Percentiles rank a stretch among this genome's conserved stretches.
phyloP scores from a whole-genome alignment of 2,888 invertebrate species.

The Anodontia alba region DNA sequence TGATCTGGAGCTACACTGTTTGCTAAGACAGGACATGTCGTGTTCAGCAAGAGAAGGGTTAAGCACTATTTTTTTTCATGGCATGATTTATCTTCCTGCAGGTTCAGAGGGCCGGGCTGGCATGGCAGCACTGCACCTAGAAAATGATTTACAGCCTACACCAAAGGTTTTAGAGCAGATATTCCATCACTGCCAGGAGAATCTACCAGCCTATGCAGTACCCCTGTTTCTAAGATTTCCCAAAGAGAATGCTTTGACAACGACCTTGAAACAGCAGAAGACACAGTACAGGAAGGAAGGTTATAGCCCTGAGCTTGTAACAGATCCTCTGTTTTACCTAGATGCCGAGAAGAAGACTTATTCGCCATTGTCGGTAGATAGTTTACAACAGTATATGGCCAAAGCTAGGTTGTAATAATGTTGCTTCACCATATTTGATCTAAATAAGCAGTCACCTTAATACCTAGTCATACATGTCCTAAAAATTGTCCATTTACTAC shows the following conservation, averaged over 20 bases:
- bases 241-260: slow-evolving; percentile 34
- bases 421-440: too few species aligned
- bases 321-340: slow-evolving; percentile 71
- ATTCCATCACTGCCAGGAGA: slow-evolving; percentile 63
- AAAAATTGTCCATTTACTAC: too few species aligned
- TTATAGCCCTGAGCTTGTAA: slow-evolving; percentile 66
- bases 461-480: too few species aligned
- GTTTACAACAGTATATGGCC: slow-evolving; percentile 39
- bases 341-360: slow-evolving; percentile 63
- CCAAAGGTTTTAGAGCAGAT: slow-evolving; percentile 60
- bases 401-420: slow-evolving; percentile 57
- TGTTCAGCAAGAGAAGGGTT: too few species aligned
- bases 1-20: too few species aligned
- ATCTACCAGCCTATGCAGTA: slow-evolving; percentile 35
- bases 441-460: too few species aligned
- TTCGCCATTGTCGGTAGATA: slow-evolving; percentile 59
- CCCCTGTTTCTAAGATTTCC: slow-evolving; percentile 45
- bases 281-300: slow-evolving; percentile 75
- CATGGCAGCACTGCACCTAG: slow-evolving; percentile 80
- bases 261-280: slow-evolving; percentile 78
- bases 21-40: too few species aligned
- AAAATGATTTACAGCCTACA: slow-evolving; percentile 49
- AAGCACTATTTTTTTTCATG: too few species aligned
- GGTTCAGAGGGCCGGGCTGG: slow-evolving; percentile 78
- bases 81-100: too few species aligned